Conservation (phyloP, 1,140 invertebrate genomes). For the Drosophila simulans region DNA sequence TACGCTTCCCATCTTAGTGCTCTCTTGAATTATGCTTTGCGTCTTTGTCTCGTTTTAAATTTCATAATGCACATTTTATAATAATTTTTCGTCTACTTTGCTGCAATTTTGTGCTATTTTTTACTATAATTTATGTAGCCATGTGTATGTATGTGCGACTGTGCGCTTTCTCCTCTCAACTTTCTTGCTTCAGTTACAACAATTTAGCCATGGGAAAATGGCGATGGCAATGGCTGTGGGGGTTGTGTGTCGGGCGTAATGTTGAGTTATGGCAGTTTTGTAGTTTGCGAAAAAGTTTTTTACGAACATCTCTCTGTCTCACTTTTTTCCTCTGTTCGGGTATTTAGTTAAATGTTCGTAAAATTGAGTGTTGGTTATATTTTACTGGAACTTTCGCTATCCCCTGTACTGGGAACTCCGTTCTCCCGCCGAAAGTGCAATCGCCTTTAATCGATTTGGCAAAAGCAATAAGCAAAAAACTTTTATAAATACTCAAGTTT, state of each 20-base stretch:
- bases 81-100: slow-evolving; percentile 83
- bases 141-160: slow-evolving; percentile 20
- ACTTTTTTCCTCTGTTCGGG: slow-evolving; percentile 23
- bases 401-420: background rate
- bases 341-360: slow-evolving; percentile 82
- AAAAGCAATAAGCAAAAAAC: slow-evolving; percentile 74
- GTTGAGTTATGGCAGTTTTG: slow-evolving; percentile 83
- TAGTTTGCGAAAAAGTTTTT: slow-evolving; percentile 76
- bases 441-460: slow-evolving; percentile 73
- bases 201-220: slow-evolving; percentile 51
- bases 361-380: slow-evolving; percentile 79
- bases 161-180: slow-evolving; percentile 20
- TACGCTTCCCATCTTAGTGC: slow-evolving; percentile 16
- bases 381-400: slow-evolving; percentile 54
- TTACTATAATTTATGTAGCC: slow-evolving; percentile 74
- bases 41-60: slow-evolving; percentile 80
- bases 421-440: slow-evolving; percentile 12
- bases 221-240: slow-evolving; percentile 9
- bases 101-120: slow-evolving; percentile 79
- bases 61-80: slow-evolving; percentile 83
- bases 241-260: slow-evolving; percentile 65
- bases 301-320: slow-evolving; percentile 51
- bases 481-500: slow-evolving; percentile 74
- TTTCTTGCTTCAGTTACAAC: slow-evolving; percentile 64
- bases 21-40: slow-evolving; percentile 68